phyloP scores from a whole-genome alignment of 2,797 vertebrate genomes.

The Anomalospiza imberbis region DNA sequence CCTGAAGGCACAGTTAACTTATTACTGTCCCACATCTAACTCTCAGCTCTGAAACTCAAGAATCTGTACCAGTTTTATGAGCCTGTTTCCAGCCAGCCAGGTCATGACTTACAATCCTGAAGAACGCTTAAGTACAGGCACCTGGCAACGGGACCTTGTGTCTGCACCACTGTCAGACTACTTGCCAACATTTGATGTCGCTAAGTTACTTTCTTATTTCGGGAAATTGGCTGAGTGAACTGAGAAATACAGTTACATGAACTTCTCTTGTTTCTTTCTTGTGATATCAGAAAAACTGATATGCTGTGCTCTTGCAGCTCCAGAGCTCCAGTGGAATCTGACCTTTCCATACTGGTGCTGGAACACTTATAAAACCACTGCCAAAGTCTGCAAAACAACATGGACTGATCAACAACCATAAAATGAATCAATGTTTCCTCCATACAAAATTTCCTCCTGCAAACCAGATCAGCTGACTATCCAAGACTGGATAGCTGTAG shows the following conservation, averaged over 20 bases:
- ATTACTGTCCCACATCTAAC: not conserved
- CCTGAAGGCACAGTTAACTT: not conserved
- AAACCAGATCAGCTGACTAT: not conserved
- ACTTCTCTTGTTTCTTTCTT: not conserved
- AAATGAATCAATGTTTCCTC: not conserved
- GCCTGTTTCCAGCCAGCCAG: not conserved
- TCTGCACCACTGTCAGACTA: rapidly evolving
- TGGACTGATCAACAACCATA: not conserved
- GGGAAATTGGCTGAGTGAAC: not conserved
- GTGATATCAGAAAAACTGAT: not conserved
- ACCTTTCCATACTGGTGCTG: not conserved
- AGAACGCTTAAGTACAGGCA: not conserved
- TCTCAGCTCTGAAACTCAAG: not conserved
- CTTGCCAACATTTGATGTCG: not conserved
- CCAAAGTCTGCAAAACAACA: not conserved
- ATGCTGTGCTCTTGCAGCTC: not conserved
- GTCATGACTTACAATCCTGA: not conserved
- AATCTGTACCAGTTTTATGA: not conserved
- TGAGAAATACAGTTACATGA: not conserved
- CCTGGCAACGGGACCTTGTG: not conserved
- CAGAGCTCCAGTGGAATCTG: not conserved
- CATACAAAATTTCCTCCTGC: not conserved
- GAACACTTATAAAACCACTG: not conserved
- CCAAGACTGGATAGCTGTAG: not conserved
- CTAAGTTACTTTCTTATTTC: not conserved